Conservation (phyloP, 2,888 invertebrate genomes). For the Leptinotarsa rubiginosa region DNA sequence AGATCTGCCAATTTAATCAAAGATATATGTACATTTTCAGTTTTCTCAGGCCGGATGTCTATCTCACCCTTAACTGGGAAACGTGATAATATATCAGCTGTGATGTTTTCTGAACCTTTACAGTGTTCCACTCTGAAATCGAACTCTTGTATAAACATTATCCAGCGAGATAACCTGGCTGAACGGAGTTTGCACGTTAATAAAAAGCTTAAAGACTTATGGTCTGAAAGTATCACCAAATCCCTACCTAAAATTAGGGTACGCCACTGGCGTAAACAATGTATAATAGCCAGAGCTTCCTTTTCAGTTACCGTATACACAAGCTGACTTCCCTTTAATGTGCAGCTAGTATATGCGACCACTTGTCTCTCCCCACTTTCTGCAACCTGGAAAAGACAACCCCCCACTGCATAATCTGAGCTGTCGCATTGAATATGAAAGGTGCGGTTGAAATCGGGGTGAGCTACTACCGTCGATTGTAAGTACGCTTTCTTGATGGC, state of each 20-base stretch:
- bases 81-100: constrained; percentile 37
- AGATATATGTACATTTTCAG: neutral
- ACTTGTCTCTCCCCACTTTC: constrained; percentile 21
- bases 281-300: constrained; percentile 31
- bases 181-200: constrained; percentile 29
- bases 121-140: constrained; percentile 36
- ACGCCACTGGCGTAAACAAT: constrained; percentile 34
- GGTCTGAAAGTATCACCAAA: constrained; percentile 35
- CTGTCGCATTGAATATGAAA: constrained; percentile 31
- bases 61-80: neutral
- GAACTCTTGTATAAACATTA: constrained; percentile 34
- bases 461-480: constrained; percentile 3
- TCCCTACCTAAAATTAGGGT: constrained; percentile 31
- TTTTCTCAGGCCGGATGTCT: neutral
- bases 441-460: constrained; percentile 13
- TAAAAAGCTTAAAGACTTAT: constrained; percentile 37
- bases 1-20: neutral
- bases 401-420: constrained; percentile 27
- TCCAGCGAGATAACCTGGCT: constrained; percentile 37
- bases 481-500: constrained; percentile 24
- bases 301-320: constrained; percentile 32
- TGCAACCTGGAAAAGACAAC: constrained; percentile 24
- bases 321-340: constrained; percentile 30
- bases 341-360: constrained; percentile 37
- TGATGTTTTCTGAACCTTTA: constrained; percentile 35